These are phyloP conservation scores for Lophius americanus DNA, from an alignment of 2,797 vertebrate species.

Conservation along the genomic window DNA sequence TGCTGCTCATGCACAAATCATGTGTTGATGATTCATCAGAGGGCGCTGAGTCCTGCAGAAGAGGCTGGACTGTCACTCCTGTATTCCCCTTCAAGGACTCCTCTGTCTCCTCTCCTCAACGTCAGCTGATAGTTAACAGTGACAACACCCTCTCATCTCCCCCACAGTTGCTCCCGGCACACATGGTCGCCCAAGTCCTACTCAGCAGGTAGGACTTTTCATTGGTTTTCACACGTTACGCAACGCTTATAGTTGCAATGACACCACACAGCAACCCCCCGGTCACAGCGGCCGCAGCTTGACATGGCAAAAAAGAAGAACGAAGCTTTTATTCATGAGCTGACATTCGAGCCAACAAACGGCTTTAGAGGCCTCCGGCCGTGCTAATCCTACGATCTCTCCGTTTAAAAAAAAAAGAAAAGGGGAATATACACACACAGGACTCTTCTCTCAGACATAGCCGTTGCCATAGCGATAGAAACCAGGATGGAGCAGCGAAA, in stretches of 20 bases:
- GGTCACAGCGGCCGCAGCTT: slow-evolving; percentile 14
- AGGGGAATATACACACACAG: slow-evolving; percentile 22
- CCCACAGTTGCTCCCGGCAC: no score
- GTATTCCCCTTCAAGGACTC: slow-evolving; percentile 20
- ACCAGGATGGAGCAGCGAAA: slow-evolving; percentile 39
- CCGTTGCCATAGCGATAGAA: slow-evolving; percentile 71
- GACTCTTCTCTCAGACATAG: slow-evolving; percentile 46
- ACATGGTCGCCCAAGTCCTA: slow-evolving; percentile 7
- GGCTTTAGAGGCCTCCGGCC: slow-evolving; percentile 49
- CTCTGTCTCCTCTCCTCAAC: slow-evolving; percentile 12
- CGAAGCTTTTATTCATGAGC: slow-evolving; percentile 5
- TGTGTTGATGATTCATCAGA: slow-evolving; percentile 60
- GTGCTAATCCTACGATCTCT: slow-evolving; percentile 63
- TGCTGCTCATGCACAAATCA: slow-evolving; percentile 51
- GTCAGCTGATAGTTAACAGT: slow-evolving; percentile 27
- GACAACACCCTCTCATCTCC: slow-evolving; percentile 1
- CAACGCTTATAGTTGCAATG: neutral
- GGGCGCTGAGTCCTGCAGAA: slow-evolving; percentile 36
- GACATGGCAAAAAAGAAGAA: slow-evolving; percentile 6
- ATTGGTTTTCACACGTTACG: slow-evolving; percentile 1
- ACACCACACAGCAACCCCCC: neutral
- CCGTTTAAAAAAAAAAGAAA: slow-evolving; percentile 52
- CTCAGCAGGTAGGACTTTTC: slow-evolving; percentile 54
- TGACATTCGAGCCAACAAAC: slow-evolving; percentile 15
- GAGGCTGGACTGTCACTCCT: slow-evolving; percentile 13